A percentile compares a stretch with the other conserved stretches of the same genome.
Evolutionary conservation across 2,888 invertebrate species (phyloP).

Genomic region (Hydriomena furcata): DNA sequence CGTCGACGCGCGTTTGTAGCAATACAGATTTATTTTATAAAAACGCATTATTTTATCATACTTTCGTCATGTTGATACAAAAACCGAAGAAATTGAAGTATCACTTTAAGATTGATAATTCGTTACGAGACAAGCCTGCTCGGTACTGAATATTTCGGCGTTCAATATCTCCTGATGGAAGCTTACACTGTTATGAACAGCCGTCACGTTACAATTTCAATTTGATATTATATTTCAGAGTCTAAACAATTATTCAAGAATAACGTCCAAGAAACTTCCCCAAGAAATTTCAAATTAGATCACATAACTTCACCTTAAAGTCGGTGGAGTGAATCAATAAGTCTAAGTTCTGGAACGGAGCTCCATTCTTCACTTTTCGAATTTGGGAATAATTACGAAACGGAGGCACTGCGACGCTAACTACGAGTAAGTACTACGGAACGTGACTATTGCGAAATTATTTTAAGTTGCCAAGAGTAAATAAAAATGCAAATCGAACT

Average conservation of each 20-base stretch:
- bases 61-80: no score
- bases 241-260: slow-evolving; percentile 29
- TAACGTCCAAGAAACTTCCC: slow-evolving; percentile 32
- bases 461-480: neutral
- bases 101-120: no score
- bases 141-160: no score
- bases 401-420: slow-evolving; percentile 30
- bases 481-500: neutral
- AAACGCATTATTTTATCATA: no score
- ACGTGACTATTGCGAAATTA: slow-evolving; percentile 37
- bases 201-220: slow-evolving; percentile 13
- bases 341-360: slow-evolving; percentile 34
- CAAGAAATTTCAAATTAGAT: slow-evolving; percentile 40
- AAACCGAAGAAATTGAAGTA: no score
- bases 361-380: slow-evolving; percentile 38
- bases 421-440: slow-evolving; percentile 29
- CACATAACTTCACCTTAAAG: slow-evolving; percentile 40
- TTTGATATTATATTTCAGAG: slow-evolving; percentile 23
- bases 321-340: slow-evolving; percentile 42
- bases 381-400: slow-evolving; percentile 40
- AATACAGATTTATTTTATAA: no score
- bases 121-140: no score
- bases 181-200: slow-evolving; percentile 4
- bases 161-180: neutral
- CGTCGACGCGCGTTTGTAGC: no score